Percentiles rank a stretch among this genome's conserved stretches.
Evolutionary conservation across 2,113 vertebrate genomes (phyloP).

Genomic region (Natator depressus): DNA sequence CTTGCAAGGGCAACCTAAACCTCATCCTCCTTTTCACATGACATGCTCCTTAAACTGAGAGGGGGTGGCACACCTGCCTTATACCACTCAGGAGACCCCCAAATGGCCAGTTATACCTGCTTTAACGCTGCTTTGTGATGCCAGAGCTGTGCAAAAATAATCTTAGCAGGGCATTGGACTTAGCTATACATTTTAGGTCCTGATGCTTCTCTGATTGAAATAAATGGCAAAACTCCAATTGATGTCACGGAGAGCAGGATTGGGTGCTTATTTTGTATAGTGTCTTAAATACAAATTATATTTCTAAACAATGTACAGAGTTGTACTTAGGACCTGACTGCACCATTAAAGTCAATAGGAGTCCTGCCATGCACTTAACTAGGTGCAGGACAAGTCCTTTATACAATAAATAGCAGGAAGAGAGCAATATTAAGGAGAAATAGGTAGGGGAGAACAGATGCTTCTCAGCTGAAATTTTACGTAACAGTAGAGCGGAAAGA

Average conservation of each 20-base stretch:
- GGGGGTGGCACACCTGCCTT: neutral
- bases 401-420: neutral
- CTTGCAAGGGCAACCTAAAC: neutral
- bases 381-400: neutral
- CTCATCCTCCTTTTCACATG: neutral
- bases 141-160: neutral
- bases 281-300: neutral
- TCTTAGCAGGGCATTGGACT: neutral
- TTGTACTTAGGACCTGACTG: neutral
- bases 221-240: neutral
- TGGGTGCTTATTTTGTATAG: neutral
- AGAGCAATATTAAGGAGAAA: neutral
- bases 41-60: neutral
- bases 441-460: neutral
- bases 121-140: neutral
- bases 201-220: neutral
- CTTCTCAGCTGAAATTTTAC: neutral
- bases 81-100: neutral
- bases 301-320: neutral
- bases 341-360: neutral
- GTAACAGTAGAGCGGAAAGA: neutral
- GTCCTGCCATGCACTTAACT: neutral
- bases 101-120: neutral
- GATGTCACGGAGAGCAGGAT: neutral
- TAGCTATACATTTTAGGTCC: neutral